phyloP scores from a whole-genome alignment of 2,113 vertebrate genomes.

The Oncorhynchus mykiss region DNA sequence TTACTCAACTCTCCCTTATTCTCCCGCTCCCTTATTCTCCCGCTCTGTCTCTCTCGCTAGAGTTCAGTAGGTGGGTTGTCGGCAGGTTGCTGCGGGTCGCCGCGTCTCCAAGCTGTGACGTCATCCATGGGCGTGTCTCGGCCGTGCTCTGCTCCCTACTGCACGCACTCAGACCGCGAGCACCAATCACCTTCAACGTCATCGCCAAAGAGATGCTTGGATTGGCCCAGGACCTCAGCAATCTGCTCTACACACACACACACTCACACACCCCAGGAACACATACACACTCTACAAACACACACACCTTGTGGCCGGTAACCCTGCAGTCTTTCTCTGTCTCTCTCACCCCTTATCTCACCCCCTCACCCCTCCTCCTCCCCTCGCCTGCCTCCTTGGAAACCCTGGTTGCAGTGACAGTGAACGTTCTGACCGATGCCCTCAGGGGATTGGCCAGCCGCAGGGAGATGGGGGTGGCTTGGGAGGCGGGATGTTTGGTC shows the following conservation, averaged over 20 bases:
- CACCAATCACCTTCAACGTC: conserved; percentile 78
- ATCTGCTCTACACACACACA: conserved; percentile 68
- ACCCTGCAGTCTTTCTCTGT: conserved; percentile 73
- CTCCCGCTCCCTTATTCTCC: background rate
- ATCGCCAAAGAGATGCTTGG: conserved; percentile 80
- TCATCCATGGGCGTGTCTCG: conserved; percentile 80
- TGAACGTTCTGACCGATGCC: conserved; percentile 77
- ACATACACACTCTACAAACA: conserved; percentile 19
- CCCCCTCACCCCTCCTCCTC: conserved; percentile 77
- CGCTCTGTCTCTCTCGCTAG: conserved; percentile 42
- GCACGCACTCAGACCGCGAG: conserved; percentile 85
- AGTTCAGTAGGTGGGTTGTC: conserved; percentile 94
- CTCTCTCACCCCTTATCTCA: conserved; percentile 74
- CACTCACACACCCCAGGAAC: conserved; percentile 16
- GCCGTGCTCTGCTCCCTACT: conserved; percentile 87
- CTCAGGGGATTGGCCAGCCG: conserved; percentile 80
- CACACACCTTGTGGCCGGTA: conserved; percentile 78
- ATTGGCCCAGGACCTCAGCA: conserved; percentile 82
- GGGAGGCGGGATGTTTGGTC: conserved; percentile 82
- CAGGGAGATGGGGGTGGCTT: conserved; percentile 75
- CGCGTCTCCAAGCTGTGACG: conserved; percentile 83
- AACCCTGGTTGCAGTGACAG: conserved; percentile 73
- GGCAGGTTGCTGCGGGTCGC: conserved; percentile 86
- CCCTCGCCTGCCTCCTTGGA: conserved; percentile 78
- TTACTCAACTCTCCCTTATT: background rate